phyloP scores from a whole-genome alignment of 2,113 vertebrate genomes.

The Anarrhichthys ocellatus region DNA sequence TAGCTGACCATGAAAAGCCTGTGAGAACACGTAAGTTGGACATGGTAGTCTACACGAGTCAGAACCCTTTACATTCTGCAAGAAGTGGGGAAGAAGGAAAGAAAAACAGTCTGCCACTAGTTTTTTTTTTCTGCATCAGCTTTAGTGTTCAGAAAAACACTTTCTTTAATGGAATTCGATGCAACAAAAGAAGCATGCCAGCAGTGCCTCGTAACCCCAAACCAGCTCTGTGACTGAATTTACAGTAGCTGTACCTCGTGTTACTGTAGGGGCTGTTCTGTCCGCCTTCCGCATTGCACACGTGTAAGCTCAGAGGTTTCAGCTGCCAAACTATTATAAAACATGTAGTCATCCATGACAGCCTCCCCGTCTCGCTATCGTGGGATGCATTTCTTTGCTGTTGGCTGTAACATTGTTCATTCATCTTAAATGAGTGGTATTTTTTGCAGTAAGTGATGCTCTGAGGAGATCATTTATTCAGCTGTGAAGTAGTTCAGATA shows the following conservation, averaged over 20 bases:
- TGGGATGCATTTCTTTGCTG: constrained; percentile 32
- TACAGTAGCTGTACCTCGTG: constrained; percentile 18
- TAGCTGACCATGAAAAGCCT: too few relatives aligned
- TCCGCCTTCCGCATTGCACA: constrained; percentile 28
- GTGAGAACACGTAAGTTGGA: too few relatives aligned
- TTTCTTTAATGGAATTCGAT: constrained; percentile 42
- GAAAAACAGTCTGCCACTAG: too few relatives aligned
- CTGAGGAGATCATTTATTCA: constrained; percentile 60
- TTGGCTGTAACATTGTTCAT: constrained; percentile 49
- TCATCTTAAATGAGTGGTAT: constrained; percentile 58
- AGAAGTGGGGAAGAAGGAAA: too few relatives aligned
- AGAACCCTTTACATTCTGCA: too few relatives aligned
- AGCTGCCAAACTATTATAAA: constrained; percentile 57
- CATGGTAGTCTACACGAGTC: too few relatives aligned
- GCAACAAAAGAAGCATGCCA: constrained; percentile 35
- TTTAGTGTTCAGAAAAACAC: constrained; percentile 16
- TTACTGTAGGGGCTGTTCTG: constrained; percentile 35
- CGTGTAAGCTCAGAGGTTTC: constrained; percentile 12
- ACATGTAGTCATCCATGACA: constrained; percentile 51
- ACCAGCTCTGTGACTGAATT: constrained; percentile 37
- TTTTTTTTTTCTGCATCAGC: constrained; percentile 9
- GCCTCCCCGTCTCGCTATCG: constrained; percentile 37
- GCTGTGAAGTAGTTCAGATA: constrained; percentile 37
- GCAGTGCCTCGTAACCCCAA: constrained; percentile 42
- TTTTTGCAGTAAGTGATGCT: constrained; percentile 56